A percentile compares a stretch with the other conserved stretches of the same genome.
Conservation (phyloP, 2,797 vertebrate genomes). For the Erethizon dorsatum region DNA sequence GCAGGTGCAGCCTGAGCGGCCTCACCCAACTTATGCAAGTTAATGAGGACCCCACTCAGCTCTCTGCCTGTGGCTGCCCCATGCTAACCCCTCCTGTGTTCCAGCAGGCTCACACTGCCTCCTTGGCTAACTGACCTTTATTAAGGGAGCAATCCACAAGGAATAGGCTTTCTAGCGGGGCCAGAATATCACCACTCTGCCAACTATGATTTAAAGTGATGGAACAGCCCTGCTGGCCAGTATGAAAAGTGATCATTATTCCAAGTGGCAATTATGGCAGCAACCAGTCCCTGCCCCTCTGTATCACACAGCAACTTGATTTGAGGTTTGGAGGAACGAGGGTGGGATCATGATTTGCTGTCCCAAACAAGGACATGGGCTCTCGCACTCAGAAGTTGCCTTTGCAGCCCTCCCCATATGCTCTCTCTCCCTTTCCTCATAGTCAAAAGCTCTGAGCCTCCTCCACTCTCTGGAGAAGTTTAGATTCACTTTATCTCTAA, state of each 20-base stretch:
- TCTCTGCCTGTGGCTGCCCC: neutral
- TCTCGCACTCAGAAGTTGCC: neutral
- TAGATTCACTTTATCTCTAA: neutral
- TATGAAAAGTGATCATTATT: constrained; percentile 18
- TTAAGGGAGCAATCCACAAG: constrained; percentile 50
- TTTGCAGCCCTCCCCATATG: neutral
- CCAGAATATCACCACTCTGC: constrained; percentile 62
- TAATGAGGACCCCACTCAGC: neutral
- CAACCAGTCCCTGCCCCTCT: neutral
- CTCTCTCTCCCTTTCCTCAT: neutral
- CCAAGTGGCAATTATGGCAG: constrained; percentile 8
- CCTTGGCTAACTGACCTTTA: constrained; percentile 70
- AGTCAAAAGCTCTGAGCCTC: neutral
- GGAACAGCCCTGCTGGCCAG: constrained; percentile 17
- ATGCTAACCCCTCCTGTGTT: neutral
- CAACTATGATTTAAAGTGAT: constrained; percentile 66
- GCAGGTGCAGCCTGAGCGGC: neutral
- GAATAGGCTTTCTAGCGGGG: constrained; percentile 54
- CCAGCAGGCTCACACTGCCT: neutral
- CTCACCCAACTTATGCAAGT: neutral
- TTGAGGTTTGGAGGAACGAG: neutral
- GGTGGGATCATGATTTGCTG: neutral
- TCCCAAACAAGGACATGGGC: neutral
- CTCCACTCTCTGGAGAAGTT: neutral
- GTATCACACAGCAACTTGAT: neutral